Evolutionary conservation across 2,113 vertebrate species (phyloP), one percentile per base, ranked within the genome.

Genomic region (Mustela nigripes): DNA sequence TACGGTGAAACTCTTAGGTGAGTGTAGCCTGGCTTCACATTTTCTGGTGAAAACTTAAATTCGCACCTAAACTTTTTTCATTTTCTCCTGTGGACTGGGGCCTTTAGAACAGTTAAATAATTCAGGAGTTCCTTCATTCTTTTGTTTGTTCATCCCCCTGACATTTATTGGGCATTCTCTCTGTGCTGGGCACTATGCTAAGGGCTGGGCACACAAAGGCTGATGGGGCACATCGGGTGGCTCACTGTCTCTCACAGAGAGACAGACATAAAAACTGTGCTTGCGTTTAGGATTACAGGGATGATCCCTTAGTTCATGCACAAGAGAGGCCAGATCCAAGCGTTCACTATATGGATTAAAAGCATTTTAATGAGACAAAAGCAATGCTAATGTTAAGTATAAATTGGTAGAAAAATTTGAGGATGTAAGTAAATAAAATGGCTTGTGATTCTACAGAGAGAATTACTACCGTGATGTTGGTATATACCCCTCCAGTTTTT

Each of bases 21-120:
- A 93, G 48, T 36, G 8, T 48, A 76, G 74, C 89, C 26, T 50
- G 96, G 56, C 69, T 95, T 96, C 95, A 85, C 45, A 50, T 92
- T 87, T 95, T 93, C 92, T 97, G 92, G 45, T 97, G 97, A 97
- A 98, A 97, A 84, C 97, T 95, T n/a, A 92, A 84, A 95, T 96
- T 97, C 96, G 96, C 96, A 90, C 94, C 94, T 87, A 15, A 33
- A 39, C 14, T 7, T 63, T 33, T 63, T 87, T 36, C 39, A 69
- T 56, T 94, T 92, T 50, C 87, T 81, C 87, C 85, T 79, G 78
- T 95, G 90, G 92, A 90, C 94, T 73, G 56, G 6, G 71, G 92
- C 86, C 82, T 96, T 81, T 36, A 31, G 33, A n/a, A 14, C 31
- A 28, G 58, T 73, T 50, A 67, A 76, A 7, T 39, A 48, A n/a